Evolutionary conservation across 1,140 invertebrate genomes (phyloP), one percentile per base, ranked within the genome.

Genomic region (Trachymyrmex cornetzi): DNA sequence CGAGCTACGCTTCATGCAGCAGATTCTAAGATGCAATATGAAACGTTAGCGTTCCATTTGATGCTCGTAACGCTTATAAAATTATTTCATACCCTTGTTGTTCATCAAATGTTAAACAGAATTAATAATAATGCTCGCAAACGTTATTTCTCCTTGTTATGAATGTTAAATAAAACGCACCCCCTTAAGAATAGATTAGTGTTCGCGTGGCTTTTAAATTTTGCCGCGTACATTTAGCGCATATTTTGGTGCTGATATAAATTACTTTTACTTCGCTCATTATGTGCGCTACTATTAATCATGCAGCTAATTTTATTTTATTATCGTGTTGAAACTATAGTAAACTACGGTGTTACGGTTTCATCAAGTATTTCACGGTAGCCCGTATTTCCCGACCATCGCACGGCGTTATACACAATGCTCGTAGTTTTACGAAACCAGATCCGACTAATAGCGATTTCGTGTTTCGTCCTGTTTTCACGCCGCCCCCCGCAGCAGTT

Each of bases 401-500:
- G n/a, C 2, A 6, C 19, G 27, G 1, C 11, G 27, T 57, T 59
- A 34, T n/a, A 34, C 19, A 57, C 30, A 44, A 61, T 19, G 16
- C 74, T 4, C 3, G 55, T 16, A 77, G 34, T 77, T 77, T 77
- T 77, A 77, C 59, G 38, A 64, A 77, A 77, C 16, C 12, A 24
- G 38, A 30, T 34, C 11, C 77, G 24, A 38, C 38, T 79, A 79
- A 79, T 66, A 66, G 77, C 77, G 44, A 79, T 77, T 48, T 38
- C 53, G 12, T 79, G 77, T 79, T 79, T 66, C 59, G 61, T 16
- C 77, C 61, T 66, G 12, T 66, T 79, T 79, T 66, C 77, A 30
- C 61, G 19, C 61, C 61, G 22, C 59, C n/a, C 12, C 14, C 12
- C 19, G 19, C 24, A 59, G 12, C n/a, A 59, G 44, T 16, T 69